These are phyloP conservation scores for Centropus unirufus DNA, from an alignment of 2,113 vertebrate genomes.

Conservation along the genomic window DNA sequence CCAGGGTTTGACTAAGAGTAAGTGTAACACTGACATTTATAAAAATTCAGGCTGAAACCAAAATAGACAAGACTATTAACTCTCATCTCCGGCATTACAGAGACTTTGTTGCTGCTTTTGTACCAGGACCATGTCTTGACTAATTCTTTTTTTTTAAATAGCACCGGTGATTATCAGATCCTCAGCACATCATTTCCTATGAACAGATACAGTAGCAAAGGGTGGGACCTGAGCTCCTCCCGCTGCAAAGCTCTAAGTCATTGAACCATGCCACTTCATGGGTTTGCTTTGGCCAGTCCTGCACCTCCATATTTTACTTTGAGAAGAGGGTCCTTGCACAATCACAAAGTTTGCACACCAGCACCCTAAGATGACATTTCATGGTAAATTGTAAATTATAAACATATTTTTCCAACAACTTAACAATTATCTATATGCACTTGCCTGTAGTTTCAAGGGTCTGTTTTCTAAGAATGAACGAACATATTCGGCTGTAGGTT, in stretches of 20 bases:
- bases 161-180: background rate
- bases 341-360: too few relatives aligned
- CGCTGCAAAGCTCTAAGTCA: background rate
- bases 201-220: accelerated
- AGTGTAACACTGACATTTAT: background rate
- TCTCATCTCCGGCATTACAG: background rate
- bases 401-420: background rate
- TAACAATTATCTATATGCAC: background rate
- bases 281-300: background rate
- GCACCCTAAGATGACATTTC: background rate
- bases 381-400: background rate
- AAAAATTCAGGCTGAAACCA: background rate
- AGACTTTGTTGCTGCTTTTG: background rate
- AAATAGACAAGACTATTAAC: background rate
- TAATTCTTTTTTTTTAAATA: background rate
- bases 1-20: background rate
- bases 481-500: background rate
- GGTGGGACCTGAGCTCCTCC: background rate
- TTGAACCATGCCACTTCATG: accelerated
- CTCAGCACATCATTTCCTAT: background rate
- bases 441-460: background rate
- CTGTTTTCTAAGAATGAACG: background rate
- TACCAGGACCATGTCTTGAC: background rate
- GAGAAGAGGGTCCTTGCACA: background rate
- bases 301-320: background rate